Evolutionary conservation across 2,888 invertebrate genomes (phyloP).

Genomic region (Erynnis tages): DNA sequence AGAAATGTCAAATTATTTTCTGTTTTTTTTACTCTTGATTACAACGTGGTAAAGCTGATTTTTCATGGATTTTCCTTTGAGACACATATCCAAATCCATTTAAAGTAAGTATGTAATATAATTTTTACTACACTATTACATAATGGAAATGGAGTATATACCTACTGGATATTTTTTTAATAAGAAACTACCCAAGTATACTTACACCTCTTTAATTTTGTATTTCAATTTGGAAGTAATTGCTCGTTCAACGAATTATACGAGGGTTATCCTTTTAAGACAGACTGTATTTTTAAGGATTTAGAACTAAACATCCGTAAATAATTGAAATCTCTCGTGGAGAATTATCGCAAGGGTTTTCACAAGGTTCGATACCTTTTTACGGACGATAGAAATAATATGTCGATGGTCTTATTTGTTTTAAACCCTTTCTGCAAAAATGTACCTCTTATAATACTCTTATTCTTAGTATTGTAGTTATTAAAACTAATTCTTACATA

Average conservation of each 20-base stretch:
- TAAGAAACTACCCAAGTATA: neutral
- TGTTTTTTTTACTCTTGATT: too few relatives aligned
- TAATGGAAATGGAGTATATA: too few relatives aligned
- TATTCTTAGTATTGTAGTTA: neutral
- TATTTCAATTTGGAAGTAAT: neutral
- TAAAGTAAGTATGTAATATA: too few relatives aligned
- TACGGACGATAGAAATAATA: conserved; percentile 79
- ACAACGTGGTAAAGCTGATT: too few relatives aligned
- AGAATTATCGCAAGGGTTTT: conserved; percentile 63
- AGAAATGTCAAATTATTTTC: too few relatives aligned
- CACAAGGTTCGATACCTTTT: conserved; percentile 71
- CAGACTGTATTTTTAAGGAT: conserved; percentile 34
- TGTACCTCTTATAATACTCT: neutral
- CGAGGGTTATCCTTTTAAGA: conserved; percentile 48
- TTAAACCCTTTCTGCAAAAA: conserved; percentile 1
- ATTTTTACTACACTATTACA: too few relatives aligned
- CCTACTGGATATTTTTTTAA: too few relatives aligned
- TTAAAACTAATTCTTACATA: neutral
- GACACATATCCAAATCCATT: too few relatives aligned
- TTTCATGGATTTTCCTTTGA: too few relatives aligned
- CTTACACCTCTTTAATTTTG: neutral
- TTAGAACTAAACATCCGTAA: conserved; percentile 30
- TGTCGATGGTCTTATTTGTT: conserved; percentile 43
- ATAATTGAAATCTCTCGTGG: conserved; percentile 51
- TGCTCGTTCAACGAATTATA: neutral